phyloP scores from a whole-genome alignment of 2,797 vertebrate species.

The Phoebastria nigripes region DNA sequence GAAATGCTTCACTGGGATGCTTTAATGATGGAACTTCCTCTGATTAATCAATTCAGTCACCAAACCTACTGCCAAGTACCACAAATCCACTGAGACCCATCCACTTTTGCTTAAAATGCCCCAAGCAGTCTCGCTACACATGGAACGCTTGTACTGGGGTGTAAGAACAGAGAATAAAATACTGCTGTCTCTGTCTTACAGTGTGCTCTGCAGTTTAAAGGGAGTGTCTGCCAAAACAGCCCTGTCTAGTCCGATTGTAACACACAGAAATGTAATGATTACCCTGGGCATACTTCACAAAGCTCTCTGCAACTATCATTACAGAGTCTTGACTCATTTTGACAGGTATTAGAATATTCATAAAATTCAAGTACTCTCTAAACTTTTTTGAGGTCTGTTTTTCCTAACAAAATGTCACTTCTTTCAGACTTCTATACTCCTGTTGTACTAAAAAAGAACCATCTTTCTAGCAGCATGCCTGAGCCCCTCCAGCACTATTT shows the following conservation, averaged over 20 bases:
- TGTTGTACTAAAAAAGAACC: conserved; percentile 44
- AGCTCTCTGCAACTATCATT: neutral
- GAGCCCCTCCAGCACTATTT: conserved; percentile 54
- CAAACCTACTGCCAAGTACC: neutral
- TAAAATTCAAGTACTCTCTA: conserved; percentile 44
- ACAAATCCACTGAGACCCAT: neutral
- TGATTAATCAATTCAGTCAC: conserved; percentile 9
- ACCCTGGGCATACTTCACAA: conserved; percentile 30
- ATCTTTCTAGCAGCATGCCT: conserved; percentile 1
- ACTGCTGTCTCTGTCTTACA: neutral
- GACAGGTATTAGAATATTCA: conserved; percentile 62
- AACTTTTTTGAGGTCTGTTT: conserved; percentile 58
- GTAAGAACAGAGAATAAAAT: conserved; percentile 38
- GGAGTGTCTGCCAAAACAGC: conserved; percentile 15
- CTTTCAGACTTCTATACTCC: conserved; percentile 32
- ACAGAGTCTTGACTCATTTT: conserved; percentile 51
- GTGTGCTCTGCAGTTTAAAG: neutral
- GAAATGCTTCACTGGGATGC: neutral
- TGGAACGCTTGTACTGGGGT: neutral
- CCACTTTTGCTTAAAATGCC: neutral
- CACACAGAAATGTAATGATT: conserved; percentile 5
- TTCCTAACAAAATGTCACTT: conserved; percentile 46
- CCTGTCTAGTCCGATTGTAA: conserved; percentile 21
- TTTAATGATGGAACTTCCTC: neutral
- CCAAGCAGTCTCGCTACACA: neutral